These are phyloP conservation scores for Bombus ignitus DNA, from an alignment of 1,140 invertebrate genomes.

Conservation along the genomic window DNA sequence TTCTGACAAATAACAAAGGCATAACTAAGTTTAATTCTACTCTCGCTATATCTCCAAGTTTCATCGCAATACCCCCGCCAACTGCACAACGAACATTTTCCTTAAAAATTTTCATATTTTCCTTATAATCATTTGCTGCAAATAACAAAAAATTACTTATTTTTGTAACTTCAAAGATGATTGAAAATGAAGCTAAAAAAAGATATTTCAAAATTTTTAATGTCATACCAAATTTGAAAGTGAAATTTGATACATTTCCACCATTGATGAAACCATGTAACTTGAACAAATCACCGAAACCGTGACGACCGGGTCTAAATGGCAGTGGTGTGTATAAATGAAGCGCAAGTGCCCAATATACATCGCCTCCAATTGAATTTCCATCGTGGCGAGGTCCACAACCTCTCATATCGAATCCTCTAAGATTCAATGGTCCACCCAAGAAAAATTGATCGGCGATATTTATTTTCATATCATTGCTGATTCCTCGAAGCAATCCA, in stretches of 20 bases:
- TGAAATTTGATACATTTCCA: conserved; percentile 88
- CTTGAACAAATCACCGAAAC: conserved; percentile 91
- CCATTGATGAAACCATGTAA: conserved; percentile 93
- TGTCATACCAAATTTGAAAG: conserved; percentile 68
- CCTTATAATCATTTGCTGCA: conserved; percentile 76
- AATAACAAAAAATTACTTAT: conserved; percentile 42
- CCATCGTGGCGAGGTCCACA: conserved; percentile 91
- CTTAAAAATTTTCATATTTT: conserved; percentile 79
- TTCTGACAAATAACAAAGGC: conserved; percentile 72
- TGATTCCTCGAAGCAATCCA: conserved; percentile 87
- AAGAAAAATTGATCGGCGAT: conserved; percentile 93
- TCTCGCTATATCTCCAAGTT: conserved; percentile 89
- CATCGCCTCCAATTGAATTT: conserved; percentile 86
- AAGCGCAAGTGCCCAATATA: conserved; percentile 91
- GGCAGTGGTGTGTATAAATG: conserved; percentile 94
- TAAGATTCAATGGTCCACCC: conserved; percentile 91
- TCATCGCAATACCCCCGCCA: conserved; percentile 90
- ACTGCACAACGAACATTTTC: conserved; percentile 85
- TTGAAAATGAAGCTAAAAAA: background rate
- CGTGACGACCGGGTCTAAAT: conserved; percentile 88
- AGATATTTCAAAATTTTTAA: background rate
- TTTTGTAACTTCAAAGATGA: background rate
- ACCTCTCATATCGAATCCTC: conserved; percentile 92
- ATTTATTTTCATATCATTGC: conserved; percentile 85
- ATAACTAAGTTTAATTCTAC: conserved; percentile 89